Conservation (phyloP, 2,797 vertebrate species). For the Peromyscus eremicus region DNA sequence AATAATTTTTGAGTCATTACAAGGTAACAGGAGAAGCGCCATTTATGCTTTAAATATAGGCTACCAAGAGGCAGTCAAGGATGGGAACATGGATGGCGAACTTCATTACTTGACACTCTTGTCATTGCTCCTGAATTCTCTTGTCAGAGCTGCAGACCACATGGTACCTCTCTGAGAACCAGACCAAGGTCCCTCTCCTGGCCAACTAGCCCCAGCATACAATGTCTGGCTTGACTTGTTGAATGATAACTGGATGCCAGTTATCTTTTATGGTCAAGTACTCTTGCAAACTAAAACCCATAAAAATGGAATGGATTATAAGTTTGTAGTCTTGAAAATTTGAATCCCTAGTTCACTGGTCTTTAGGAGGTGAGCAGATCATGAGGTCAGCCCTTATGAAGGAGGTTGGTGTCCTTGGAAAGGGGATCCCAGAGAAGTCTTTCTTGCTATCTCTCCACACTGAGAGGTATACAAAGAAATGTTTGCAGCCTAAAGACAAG, state of each 20-base stretch:
- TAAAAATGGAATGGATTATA: background rate
- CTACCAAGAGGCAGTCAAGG: background rate
- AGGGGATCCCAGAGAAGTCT: background rate
- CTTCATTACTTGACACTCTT: background rate
- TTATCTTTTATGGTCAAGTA: background rate
- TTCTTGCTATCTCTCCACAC: background rate
- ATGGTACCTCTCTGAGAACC: background rate
- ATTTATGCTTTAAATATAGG: slow-evolving; percentile 7
- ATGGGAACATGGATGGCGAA: background rate
- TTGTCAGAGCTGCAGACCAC: background rate
- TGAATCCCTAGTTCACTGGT: background rate
- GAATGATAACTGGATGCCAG: background rate
- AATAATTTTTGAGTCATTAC: background rate
- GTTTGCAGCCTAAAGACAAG: background rate
- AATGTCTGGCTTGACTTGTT: background rate
- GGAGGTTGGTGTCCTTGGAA: background rate
- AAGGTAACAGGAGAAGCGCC: background rate
- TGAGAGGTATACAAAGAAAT: background rate
- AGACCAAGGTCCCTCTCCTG: background rate
- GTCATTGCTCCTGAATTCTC: background rate
- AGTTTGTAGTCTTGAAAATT: background rate
- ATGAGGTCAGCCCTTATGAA: background rate
- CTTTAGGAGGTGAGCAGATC: background rate
- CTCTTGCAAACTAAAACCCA: background rate
- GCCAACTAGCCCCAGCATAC: background rate